Evolutionary conservation across 2,113 vertebrate genomes (phyloP), one percentile per base, ranked within the genome.

Genomic region (Eonycteris spelaea): DNA sequence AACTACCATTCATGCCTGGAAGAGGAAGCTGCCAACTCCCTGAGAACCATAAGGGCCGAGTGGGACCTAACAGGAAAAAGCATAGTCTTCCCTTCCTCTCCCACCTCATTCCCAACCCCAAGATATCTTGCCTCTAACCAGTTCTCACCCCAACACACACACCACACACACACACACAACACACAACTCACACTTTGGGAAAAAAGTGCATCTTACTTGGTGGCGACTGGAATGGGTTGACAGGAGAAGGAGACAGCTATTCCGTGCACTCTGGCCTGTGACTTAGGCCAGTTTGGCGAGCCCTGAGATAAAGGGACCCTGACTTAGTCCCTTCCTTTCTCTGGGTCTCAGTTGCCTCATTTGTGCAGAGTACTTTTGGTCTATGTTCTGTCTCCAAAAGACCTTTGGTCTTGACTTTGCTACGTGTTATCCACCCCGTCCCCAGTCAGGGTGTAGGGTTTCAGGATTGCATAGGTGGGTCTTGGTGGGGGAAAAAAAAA

Each of bases 361-460:
- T 45, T 53, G 84, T 82, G 35, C 2, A 82, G 45, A 18, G 16
- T 77, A 24, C 22, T 63, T 97, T 77, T 4, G 45, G n/a, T 55
- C 43, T 67, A 0, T 7, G 26, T 0, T 0, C 53, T 78, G 28
- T 0, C 53, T 78, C 33, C n/a, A 1, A 21, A 79, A 55, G 16
- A 48, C 38, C 77, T 86, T 86, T 93, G 82, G 68, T 70, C 55
- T 91, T 84, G 91, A 91, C 48, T 51, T 91, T 93, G 55, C 48
- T 77, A 43, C 63, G 3, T 6, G 59, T 57, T 90, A 21, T 40
- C 63, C 28, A 35, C 43, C 26, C 15, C 35, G 18, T 10, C 57
- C 15, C 33, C 6, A 7, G 4, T 7, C 28, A 11, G 24, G 35
- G 48, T 33, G 67, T 40, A 24, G 30, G 70, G 35, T 14, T 73